Conservation (phyloP, 2,888 invertebrate genomes). For the Anticlea derivata region DNA sequence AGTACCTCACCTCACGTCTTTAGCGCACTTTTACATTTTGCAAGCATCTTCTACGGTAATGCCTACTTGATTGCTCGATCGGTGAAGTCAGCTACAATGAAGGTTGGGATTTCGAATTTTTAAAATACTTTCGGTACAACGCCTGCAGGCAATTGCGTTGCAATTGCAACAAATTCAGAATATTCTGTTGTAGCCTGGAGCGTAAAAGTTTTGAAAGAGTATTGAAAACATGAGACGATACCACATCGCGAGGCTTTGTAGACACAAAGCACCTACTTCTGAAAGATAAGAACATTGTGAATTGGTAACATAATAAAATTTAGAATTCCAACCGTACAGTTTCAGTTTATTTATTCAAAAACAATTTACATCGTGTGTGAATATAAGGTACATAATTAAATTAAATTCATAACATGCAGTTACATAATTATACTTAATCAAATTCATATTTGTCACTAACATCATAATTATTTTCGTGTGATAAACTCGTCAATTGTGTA, state of each 20-base stretch:
- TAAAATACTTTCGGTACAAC: conserved; percentile 4
- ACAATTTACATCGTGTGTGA: too few species aligned
- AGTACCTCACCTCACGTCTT: conserved; percentile 33
- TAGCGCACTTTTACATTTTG: conserved; percentile 44
- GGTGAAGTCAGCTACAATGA: conserved; percentile 8
- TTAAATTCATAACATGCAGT: too few species aligned
- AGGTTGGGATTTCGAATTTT: conserved; percentile 4
- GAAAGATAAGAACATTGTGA: too few species aligned
- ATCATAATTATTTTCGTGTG: too few species aligned
- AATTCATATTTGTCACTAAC: too few species aligned
- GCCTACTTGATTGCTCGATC: conserved; percentile 13
- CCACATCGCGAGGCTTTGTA: neutral
- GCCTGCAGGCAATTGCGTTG: conserved; percentile 10
- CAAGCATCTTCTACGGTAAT: conserved; percentile 28
- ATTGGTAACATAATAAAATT: too few species aligned
- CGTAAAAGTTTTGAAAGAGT: neutral
- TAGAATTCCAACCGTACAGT: too few species aligned
- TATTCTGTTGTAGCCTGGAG: neutral
- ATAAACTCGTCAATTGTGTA: too few species aligned
- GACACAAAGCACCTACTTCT: too few species aligned
- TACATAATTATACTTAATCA: too few species aligned
- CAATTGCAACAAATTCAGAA: neutral
- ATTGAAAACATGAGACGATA: neutral
- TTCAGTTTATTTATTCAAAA: too few species aligned
- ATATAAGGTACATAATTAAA: too few species aligned